Conservation (phyloP, 2,113 vertebrate genomes). For the Oncorhynchus tshawytscha region DNA sequence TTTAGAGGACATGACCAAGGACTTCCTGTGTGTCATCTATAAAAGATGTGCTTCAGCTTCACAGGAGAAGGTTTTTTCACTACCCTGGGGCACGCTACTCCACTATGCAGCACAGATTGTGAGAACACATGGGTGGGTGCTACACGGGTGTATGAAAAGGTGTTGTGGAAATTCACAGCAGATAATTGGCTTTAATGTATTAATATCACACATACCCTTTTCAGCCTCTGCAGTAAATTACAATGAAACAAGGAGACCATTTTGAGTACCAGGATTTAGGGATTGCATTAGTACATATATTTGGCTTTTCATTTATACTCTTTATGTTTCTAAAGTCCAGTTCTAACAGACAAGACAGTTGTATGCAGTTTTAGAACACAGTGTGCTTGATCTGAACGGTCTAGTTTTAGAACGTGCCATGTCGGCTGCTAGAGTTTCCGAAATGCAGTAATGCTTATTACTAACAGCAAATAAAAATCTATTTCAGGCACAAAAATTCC, state of each 20-base stretch:
- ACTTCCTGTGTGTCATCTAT: constrained; percentile 74
- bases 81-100: constrained; percentile 30
- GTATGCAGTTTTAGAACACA: too few relatives aligned
- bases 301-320: too few relatives aligned
- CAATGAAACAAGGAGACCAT: too few relatives aligned
- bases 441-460: not conserved
- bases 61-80: constrained; percentile 20
- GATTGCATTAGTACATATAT: too few relatives aligned
- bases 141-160: constrained; percentile 51
- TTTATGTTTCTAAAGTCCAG: too few relatives aligned
- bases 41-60: constrained; percentile 67
- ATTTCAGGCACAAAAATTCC: not conserved
- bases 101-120: constrained; percentile 45
- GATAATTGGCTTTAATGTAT: constrained; percentile 61
- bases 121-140: constrained; percentile 51
- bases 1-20: constrained; percentile 70
- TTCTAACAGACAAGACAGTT: too few relatives aligned
- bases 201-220: constrained; percentile 39
- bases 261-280: too few relatives aligned
- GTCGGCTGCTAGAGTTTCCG: not conserved
- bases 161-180: constrained; percentile 60
- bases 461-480: not conserved
- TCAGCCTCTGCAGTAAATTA: not conserved
- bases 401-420: too few relatives aligned
- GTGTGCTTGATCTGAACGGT: too few relatives aligned